phyloP scores from a whole-genome alignment of 2,888 invertebrate genomes.

The Tenthredo scrophulariae region DNA sequence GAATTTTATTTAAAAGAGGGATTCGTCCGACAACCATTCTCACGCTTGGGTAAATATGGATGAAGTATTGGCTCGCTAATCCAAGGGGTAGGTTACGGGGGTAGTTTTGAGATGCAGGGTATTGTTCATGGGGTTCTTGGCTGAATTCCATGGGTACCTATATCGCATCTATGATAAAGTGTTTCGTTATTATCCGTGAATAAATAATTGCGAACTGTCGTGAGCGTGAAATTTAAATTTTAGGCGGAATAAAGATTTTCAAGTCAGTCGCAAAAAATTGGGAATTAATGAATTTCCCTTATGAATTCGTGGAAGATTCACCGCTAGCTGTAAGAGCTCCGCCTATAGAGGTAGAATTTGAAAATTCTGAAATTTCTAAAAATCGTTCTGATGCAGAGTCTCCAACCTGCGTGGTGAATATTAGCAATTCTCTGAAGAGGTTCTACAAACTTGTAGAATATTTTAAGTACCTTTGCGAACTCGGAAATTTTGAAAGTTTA shows the following conservation, averaged over 20 bases:
- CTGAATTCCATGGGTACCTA: neutral
- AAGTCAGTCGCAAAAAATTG: neutral
- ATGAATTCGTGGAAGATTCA: neutral
- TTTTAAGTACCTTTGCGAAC: conserved; percentile 5
- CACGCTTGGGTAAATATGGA: conserved; percentile 15
- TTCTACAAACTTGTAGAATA: conserved; percentile 32
- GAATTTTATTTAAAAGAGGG: conserved; percentile 2
- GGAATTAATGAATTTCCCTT: neutral
- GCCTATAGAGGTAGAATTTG: too few species aligned
- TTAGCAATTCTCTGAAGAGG: conserved; percentile 12
- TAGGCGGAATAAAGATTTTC: neutral
- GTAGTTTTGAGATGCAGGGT: neutral
- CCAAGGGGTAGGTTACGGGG: neutral
- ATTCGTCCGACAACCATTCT: neutral
- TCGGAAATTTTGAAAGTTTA: neutral
- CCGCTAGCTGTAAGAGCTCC: neutral
- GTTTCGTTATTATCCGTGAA: neutral
- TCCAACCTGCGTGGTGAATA: conserved; percentile 1
- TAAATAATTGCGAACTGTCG: neutral
- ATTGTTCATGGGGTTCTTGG: neutral
- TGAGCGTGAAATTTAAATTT: neutral
- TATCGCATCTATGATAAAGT: neutral
- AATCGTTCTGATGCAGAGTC: neutral
- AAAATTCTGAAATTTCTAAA: too few species aligned
- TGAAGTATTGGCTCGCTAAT: conserved; percentile 12